Conservation (phyloP, 2,113 vertebrate species). For the Chaenogobius annularis region DNA sequence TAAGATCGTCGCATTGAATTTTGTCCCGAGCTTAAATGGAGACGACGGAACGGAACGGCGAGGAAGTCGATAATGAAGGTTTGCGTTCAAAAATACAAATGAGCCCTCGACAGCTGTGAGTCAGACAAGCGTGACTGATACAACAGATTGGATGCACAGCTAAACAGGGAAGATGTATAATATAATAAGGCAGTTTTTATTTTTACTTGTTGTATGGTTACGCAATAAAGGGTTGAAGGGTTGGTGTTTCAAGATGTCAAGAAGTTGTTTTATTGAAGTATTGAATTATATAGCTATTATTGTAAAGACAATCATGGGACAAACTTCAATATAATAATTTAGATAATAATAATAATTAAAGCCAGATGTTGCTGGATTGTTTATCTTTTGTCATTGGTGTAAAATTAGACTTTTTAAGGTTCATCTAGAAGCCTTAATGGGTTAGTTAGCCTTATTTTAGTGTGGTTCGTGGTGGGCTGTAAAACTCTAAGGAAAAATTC, state of each 20-base stretch:
- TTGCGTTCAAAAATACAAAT: not conserved
- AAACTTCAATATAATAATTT: no score
- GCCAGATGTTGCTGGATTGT: not conserved
- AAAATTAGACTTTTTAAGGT: not conserved
- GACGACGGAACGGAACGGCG: not conserved
- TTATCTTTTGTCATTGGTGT: not conserved
- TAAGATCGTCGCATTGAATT: not conserved
- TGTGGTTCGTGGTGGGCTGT: not conserved
- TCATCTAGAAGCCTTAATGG: not conserved
- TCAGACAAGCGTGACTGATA: constrained; percentile 9
- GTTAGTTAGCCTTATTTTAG: not conserved
- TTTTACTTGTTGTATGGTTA: not conserved
- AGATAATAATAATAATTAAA: no score
- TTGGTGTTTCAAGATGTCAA: not conserved
- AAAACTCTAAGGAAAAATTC: not conserved
- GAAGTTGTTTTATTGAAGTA: not conserved
- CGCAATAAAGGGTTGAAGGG: not conserved
- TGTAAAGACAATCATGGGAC: no score
- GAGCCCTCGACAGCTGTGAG: constrained; percentile 11
- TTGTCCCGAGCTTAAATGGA: not conserved
- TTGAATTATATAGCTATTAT: no score
- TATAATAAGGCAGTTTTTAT: not conserved
- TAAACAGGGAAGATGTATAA: not conserved
- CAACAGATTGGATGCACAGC: constrained; percentile 16
- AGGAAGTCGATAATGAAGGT: not conserved